Conservation (phyloP, 2,888 invertebrate species). For the Cheilosia vulpina region DNA sequence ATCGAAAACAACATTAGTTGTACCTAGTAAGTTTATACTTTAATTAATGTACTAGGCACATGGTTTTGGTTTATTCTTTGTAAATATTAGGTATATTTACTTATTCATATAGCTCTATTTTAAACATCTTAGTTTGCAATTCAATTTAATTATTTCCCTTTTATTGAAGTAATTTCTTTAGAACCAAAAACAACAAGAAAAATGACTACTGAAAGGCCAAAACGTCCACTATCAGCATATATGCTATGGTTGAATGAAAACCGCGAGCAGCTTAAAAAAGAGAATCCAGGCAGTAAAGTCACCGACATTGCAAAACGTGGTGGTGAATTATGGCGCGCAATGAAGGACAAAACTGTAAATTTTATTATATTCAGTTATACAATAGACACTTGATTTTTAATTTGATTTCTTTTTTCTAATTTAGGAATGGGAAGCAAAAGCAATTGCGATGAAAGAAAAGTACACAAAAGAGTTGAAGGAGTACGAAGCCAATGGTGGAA, state of each 20-base stretch:
- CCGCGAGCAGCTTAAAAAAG: constrained; percentile 93
- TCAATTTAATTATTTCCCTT: not conserved
- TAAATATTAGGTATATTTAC: not conserved
- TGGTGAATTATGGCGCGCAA: constrained; percentile 96
- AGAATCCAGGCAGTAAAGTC: constrained; percentile 95
- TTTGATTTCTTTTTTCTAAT: constrained; percentile 18
- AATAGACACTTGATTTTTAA: not conserved
- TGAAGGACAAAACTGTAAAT: constrained; percentile 93
- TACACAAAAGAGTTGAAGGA: constrained; percentile 95
- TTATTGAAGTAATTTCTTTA: constrained; percentile 1
- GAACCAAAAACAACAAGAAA: constrained; percentile 40
- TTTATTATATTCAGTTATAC: constrained; percentile 6
- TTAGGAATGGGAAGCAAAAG: constrained; percentile 96
- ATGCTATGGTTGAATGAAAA: constrained; percentile 97
- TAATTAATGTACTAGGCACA: too few relatives aligned
- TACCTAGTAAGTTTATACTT: too few relatives aligned
- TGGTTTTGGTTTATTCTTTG: not conserved
- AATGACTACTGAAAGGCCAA: constrained; percentile 95
- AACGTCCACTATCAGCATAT: constrained; percentile 96
- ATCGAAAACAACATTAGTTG: too few relatives aligned
- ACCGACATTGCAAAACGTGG: constrained; percentile 97
- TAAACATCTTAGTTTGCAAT: too few relatives aligned
- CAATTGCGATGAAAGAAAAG: constrained; percentile 93
- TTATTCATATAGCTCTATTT: too few relatives aligned
- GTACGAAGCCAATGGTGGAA: constrained; percentile 92